Percentiles rank a stretch among this genome's conserved stretches.
Evolutionary conservation across 2,888 invertebrate genomes (phyloP).

Genomic region (Eubasilissa splendida): DNA sequence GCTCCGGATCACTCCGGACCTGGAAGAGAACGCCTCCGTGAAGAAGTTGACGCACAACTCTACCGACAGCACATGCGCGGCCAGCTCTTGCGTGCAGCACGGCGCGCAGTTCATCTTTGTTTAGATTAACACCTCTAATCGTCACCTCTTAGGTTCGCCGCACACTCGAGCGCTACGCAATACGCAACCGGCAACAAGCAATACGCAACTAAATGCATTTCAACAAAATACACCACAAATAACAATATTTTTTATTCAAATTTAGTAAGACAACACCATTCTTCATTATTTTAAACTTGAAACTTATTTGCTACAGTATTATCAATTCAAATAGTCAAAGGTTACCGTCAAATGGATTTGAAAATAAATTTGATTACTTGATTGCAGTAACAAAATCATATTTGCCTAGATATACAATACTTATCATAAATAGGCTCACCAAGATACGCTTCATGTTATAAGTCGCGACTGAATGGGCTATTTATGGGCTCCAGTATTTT

Average conservation of each 20-base stretch:
- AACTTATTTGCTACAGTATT: not conserved
- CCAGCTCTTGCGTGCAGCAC: constrained; percentile 52
- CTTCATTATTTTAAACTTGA: not conserved
- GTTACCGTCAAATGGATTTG: no score
- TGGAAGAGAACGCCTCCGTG: constrained; percentile 64
- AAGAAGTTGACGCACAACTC: constrained; percentile 55
- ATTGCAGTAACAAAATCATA: no score
- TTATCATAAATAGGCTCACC: no score
- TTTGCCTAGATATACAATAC: no score
- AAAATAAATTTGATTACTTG: no score
- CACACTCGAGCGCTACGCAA: not conserved
- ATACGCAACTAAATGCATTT: not conserved
- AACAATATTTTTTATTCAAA: not conserved
- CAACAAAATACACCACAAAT: no score
- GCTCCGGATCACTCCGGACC: constrained; percentile 75
- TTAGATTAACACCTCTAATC: constrained; percentile 60
- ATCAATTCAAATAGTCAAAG: no score
- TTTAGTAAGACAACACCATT: not conserved
- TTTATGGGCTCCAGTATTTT: no score
- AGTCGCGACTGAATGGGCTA: no score
- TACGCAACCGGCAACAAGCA: not conserved
- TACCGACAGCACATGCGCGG: constrained; percentile 35
- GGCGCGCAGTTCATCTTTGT: constrained; percentile 71
- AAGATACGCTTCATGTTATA: no score
- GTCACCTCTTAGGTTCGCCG: not conserved